A percentile compares a stretch with the other conserved stretches of the same genome.
phyloP scores from a whole-genome alignment of 2,113 vertebrate genomes.

The Podiceps cristatus region DNA sequence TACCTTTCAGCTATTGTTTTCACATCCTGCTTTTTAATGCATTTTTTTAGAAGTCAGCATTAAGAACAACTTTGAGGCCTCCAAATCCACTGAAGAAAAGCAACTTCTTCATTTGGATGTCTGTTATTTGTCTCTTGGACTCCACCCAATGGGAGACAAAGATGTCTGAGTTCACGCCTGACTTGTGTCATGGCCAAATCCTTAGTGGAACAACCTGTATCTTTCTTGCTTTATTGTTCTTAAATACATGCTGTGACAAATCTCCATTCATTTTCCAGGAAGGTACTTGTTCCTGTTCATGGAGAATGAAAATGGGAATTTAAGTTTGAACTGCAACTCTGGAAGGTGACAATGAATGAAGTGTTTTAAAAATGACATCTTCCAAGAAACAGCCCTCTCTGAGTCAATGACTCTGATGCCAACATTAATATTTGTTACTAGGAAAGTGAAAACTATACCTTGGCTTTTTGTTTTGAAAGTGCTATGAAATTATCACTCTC shows the following conservation, averaged over 20 bases:
- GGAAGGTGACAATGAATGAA: not conserved
- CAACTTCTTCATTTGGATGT: not conserved
- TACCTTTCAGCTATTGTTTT: not conserved
- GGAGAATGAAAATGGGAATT: not conserved
- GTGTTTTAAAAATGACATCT: not conserved
- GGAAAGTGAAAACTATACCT: not conserved
- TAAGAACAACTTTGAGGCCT: not conserved
- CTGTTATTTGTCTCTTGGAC: not conserved
- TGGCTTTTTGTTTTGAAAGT: not conserved
- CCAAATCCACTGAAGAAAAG: not conserved
- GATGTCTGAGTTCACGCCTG: not conserved
- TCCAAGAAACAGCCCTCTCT: not conserved
- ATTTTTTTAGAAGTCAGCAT: not conserved
- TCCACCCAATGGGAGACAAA: not conserved
- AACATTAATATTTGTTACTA: not conserved
- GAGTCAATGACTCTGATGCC: not conserved
- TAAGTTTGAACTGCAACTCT: not conserved
- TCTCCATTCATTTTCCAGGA: not conserved
- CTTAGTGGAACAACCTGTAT: not conserved
- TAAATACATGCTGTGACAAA: not conserved
- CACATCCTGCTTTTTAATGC: not conserved
- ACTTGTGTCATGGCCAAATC: not conserved
- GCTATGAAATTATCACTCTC: not conserved
- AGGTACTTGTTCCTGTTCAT: not conserved
- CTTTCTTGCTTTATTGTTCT: not conserved